Percentiles rank a stretch among this genome's conserved stretches.
phyloP scores from a whole-genome alignment of 2,888 invertebrate genomes.

The Cheilosia impressa region DNA sequence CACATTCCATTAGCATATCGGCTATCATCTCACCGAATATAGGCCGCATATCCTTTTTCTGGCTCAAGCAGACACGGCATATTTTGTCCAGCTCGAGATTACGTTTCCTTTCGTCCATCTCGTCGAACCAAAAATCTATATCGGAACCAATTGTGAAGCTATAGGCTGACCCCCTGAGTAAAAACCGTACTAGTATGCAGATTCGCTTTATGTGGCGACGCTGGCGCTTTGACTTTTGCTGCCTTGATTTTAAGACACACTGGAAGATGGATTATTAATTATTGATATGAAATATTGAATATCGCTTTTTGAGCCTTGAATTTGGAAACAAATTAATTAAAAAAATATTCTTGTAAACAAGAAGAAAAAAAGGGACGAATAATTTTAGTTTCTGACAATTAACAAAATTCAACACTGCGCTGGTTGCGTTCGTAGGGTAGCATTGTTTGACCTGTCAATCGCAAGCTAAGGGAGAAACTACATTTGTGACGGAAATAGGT shows the following conservation, averaged over 20 bases:
- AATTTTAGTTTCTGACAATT: slow-evolving; percentile 73
- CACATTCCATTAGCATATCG: slow-evolving; percentile 87
- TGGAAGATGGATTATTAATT: slow-evolving; percentile 10
- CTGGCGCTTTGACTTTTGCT: slow-evolving; percentile 17
- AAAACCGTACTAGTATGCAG: slow-evolving; percentile 43
- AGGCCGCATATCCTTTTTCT: slow-evolving; percentile 88
- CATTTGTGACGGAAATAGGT: not conserved
- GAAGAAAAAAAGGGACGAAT: slow-evolving; percentile 75
- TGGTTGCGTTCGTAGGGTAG: slow-evolving; percentile 49
- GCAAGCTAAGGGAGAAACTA: not conserved
- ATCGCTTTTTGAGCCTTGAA: slow-evolving; percentile 37
- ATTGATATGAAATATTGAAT: slow-evolving; percentile 39
- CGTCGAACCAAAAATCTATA: slow-evolving; percentile 70
- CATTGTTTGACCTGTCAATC: slow-evolving; percentile 33
- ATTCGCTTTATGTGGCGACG: slow-evolving; percentile 50
- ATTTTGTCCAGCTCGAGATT: slow-evolving; percentile 85
- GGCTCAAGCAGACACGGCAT: slow-evolving; percentile 87
- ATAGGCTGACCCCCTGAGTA: slow-evolving; percentile 26
- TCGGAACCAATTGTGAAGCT: slow-evolving; percentile 73
- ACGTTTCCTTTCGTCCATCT: slow-evolving; percentile 82
- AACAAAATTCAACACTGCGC: slow-evolving; percentile 56
- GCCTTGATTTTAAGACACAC: slow-evolving; percentile 27
- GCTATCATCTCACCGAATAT: slow-evolving; percentile 87
- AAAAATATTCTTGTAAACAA: slow-evolving; percentile 75
- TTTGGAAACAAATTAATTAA: slow-evolving; percentile 71